Percentiles rank a stretch among this genome's conserved stretches.
These are phyloP conservation scores for Lucilia sericata DNA, from an alignment of 1,140 invertebrate species.

Conservation along the genomic window DNA sequence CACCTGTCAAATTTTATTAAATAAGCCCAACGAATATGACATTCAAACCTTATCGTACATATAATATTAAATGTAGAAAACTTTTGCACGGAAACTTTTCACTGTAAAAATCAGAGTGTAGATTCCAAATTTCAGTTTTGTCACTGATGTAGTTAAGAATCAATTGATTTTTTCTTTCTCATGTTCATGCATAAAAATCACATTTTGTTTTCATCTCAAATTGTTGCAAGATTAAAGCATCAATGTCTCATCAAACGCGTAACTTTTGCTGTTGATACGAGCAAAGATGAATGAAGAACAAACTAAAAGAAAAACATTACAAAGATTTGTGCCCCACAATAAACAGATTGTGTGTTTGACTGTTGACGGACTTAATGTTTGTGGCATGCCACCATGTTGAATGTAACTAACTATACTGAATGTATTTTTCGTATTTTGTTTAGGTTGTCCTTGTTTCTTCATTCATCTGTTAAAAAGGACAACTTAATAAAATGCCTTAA, in stretches of 20 bases:
- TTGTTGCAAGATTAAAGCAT: slow-evolving; percentile 47
- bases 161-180: not conserved
- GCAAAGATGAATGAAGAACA: too few species aligned
- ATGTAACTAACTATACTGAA: not conserved
- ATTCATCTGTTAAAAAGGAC: slow-evolving; percentile 26
- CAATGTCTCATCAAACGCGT: slow-evolving; percentile 48
- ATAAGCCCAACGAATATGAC: too few species aligned
- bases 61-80: too few species aligned
- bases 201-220: slow-evolving; percentile 24
- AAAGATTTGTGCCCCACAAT: too few species aligned
- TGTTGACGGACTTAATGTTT: not conserved
- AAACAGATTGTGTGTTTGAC: not conserved
- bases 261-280: slow-evolving; percentile 41
- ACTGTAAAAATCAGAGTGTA: too few species aligned
- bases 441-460: slow-evolving; percentile 13
- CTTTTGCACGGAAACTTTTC: too few species aligned
- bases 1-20: too few species aligned
- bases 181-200: not conserved
- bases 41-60: too few species aligned
- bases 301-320: too few species aligned
- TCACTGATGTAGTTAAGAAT: not conserved
- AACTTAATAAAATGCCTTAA: slow-evolving; percentile 35
- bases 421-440: not conserved
- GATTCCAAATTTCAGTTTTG: not conserved
- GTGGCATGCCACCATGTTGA: not conserved